Conservation (phyloP, 2,888 invertebrate genomes). For the Acrobasis consociella region DNA sequence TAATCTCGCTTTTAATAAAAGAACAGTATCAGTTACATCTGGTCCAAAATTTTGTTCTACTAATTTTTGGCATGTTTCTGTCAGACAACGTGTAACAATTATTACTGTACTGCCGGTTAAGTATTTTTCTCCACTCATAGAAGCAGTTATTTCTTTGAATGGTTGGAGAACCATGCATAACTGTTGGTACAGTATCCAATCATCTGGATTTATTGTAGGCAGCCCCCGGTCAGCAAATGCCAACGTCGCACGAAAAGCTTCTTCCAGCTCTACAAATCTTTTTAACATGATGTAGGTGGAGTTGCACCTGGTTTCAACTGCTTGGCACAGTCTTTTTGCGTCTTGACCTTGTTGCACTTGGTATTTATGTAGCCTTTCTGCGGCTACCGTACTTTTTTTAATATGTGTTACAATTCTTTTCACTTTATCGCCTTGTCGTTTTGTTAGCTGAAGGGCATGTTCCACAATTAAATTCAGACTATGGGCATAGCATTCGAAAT, state of each 20-base stretch:
- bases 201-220: slow-evolving; percentile 32
- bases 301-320: slow-evolving; percentile 41
- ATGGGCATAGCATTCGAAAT: slow-evolving; percentile 41
- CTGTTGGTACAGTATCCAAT: slow-evolving; percentile 26
- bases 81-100: too few relatives aligned
- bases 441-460: slow-evolving; percentile 27
- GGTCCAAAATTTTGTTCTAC: too few relatives aligned
- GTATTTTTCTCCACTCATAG: slow-evolving; percentile 36
- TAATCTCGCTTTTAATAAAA: too few relatives aligned
- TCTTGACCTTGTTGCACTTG: slow-evolving; percentile 34
- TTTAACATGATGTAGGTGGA: slow-evolving; percentile 38
- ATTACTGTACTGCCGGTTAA: too few relatives aligned
- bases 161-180: slow-evolving; percentile 30
- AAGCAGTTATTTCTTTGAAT: slow-evolving; percentile 32
- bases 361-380: slow-evolving; percentile 34
- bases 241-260: slow-evolving; percentile 31
- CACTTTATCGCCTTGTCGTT: slow-evolving; percentile 31
- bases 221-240: slow-evolving; percentile 27
- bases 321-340: slow-evolving; percentile 36
- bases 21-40: too few relatives aligned
- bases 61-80: too few relatives aligned
- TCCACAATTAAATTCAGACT: slow-evolving; percentile 34
- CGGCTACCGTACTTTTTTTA: slow-evolving; percentile 34
- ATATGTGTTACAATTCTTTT: slow-evolving; percentile 32
- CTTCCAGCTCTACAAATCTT: slow-evolving; percentile 36